Evolutionary conservation across 2,888 invertebrate species (phyloP).

Genomic region (Polydrusus tereticollis): DNA sequence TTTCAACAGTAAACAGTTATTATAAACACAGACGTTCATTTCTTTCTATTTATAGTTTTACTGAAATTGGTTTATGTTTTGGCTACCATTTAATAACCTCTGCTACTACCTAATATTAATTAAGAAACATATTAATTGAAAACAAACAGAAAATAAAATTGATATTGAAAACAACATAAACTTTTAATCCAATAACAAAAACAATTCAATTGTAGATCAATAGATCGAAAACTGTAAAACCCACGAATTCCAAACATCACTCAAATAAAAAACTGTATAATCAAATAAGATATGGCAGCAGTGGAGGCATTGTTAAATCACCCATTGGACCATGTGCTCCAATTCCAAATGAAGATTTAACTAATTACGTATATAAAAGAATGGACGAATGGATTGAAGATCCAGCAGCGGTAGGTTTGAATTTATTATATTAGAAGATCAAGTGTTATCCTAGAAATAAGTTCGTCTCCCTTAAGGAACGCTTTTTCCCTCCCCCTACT

Average conservation of each 20-base stretch:
- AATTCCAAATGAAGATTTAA: conserved; percentile 71
- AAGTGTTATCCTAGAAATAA: too few species aligned
- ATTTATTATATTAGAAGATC: too few species aligned
- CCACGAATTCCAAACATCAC: background rate
- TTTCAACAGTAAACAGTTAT: too few species aligned
- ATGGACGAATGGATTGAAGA: conserved; percentile 71
- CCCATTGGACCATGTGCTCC: conserved; percentile 69
- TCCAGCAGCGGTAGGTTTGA: conserved; percentile 77
- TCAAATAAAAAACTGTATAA: conserved; percentile 39
- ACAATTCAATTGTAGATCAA: background rate
- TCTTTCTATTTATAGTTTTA: too few species aligned
- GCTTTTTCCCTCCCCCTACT: too few species aligned
- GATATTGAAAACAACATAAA: too few species aligned
- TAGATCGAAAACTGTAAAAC: background rate
- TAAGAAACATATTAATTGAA: background rate
- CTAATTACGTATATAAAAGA: conserved; percentile 73
- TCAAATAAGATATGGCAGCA: conserved; percentile 49
- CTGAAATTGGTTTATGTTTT: too few species aligned
- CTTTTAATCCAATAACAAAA: too few species aligned
- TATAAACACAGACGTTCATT: too few species aligned
- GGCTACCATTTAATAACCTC: too few species aligned
- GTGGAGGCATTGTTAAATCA: conserved; percentile 65
- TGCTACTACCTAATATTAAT: too few species aligned
- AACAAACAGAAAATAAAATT: background rate
- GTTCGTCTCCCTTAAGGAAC: too few species aligned